Conservation (phyloP, 37 sponge, comb jelly and placozoan genomes). For the Spongilla lacustris region DNA sequence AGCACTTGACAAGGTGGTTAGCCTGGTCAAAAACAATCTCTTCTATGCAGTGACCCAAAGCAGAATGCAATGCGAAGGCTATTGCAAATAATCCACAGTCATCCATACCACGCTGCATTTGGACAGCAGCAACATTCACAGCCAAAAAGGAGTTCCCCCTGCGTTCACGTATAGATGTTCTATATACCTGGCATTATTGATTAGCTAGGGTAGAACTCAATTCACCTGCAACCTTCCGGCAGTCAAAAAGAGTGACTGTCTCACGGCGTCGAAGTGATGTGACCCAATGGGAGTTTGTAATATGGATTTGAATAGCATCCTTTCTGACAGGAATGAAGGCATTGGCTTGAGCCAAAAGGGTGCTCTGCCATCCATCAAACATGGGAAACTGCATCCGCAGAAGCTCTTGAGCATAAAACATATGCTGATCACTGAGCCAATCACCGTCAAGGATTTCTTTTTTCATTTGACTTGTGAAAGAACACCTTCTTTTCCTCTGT, state of each 20-base stretch:
- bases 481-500: background rate
- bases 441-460: background rate
- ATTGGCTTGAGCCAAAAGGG: background rate
- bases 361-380: constrained; percentile 1
- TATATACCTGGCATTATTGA: background rate
- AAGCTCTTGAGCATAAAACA: background rate
- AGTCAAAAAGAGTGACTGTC: background rate
- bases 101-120: background rate
- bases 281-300: background rate
- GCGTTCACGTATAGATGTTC: background rate
- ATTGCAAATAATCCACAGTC: background rate
- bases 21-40: background rate
- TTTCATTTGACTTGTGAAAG: background rate
- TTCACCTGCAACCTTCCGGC: constrained; percentile 1
- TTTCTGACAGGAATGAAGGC: background rate
- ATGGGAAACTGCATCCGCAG: background rate
- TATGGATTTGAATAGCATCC: constrained; percentile 1
- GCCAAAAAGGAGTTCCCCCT: background rate
- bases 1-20: background rate
- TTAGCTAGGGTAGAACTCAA: background rate
- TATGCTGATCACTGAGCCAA: background rate
- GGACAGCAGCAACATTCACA: constrained; percentile 1
- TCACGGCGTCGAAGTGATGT: background rate
- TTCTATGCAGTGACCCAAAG: constrained; percentile 1
- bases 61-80: background rate